Percentiles rank a stretch among this genome's conserved stretches.
Evolutionary conservation across 2,888 invertebrate species (phyloP).

Genomic region (Theretra japonica): DNA sequence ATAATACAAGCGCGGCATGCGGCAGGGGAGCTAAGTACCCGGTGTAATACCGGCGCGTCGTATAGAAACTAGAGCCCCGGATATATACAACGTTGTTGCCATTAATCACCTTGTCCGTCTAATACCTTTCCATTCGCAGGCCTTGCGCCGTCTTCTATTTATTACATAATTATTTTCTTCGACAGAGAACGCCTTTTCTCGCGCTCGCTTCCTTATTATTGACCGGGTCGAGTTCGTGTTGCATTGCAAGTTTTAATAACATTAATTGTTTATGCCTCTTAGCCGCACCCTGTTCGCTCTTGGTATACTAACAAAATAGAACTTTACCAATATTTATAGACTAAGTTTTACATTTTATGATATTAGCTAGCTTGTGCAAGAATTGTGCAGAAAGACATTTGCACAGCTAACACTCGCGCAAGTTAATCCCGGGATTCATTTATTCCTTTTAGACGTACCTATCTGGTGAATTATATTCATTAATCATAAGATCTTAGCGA

Average conservation of each 20-base stretch:
- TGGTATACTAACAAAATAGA: constrained; percentile 61
- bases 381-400: not conserved
- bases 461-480: constrained; percentile 6
- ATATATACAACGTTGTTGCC: constrained; percentile 67
- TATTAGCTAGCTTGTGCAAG: constrained; percentile 50
- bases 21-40: constrained; percentile 55
- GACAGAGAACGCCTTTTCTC: constrained; percentile 65
- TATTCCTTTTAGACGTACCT: constrained; percentile 4
- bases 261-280: constrained; percentile 76
- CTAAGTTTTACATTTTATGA: constrained; percentile 60
- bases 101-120: constrained; percentile 82
- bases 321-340: constrained; percentile 71
- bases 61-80: constrained; percentile 59
- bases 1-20: constrained; percentile 59
- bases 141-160: constrained; percentile 74
- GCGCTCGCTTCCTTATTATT: constrained; percentile 62
- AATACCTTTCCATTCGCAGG: constrained; percentile 80
- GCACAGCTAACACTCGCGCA: not conserved
- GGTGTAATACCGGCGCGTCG: constrained; percentile 51
- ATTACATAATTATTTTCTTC: constrained; percentile 81
- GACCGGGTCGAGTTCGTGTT: constrained; percentile 64
- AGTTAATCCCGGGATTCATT: constrained; percentile 13
- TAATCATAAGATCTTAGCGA: not conserved
- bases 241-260: constrained; percentile 79
- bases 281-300: constrained; percentile 70